These are phyloP conservation scores for Pitangus sulphuratus DNA, from an alignment of 2,797 vertebrate species.

Conservation along the genomic window DNA sequence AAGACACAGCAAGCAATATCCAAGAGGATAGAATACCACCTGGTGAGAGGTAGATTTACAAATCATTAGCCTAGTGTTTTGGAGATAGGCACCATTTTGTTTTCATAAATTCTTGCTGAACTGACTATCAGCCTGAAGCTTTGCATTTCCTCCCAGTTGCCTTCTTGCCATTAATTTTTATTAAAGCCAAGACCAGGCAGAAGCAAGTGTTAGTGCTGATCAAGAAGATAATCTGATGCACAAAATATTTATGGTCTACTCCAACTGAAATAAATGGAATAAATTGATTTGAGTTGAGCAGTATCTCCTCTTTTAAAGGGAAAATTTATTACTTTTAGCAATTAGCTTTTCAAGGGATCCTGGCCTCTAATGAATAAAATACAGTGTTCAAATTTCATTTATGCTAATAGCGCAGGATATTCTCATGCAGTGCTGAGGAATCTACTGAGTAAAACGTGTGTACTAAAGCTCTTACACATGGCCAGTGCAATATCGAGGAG, in stretches of 20 bases:
- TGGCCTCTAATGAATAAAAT: background rate
- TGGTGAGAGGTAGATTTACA: background rate
- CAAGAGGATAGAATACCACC: background rate
- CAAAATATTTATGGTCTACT: background rate
- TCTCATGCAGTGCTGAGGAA: background rate
- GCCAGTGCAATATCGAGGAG: background rate
- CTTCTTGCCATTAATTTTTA: background rate
- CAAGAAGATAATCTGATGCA: background rate
- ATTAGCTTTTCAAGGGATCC: background rate
- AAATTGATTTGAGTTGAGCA: background rate
- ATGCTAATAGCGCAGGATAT: background rate
- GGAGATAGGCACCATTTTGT: background rate
- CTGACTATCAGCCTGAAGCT: background rate
- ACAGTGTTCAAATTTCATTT: background rate
- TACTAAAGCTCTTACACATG: background rate
- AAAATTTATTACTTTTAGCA: background rate
- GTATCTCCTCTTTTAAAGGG: background rate
- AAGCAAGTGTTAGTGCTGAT: background rate
- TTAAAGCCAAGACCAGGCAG: background rate
- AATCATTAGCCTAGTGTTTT: background rate
- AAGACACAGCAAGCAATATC: background rate
- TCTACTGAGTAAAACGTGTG: fast-evolving
- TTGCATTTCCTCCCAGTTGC: background rate
- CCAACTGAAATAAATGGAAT: background rate
- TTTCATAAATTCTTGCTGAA: background rate